A percentile compares a stretch with the other conserved stretches of the same genome.
These are phyloP conservation scores for Stegostoma tigrinum DNA, from an alignment of 2,113 vertebrate species.

Conservation along the genomic window DNA sequence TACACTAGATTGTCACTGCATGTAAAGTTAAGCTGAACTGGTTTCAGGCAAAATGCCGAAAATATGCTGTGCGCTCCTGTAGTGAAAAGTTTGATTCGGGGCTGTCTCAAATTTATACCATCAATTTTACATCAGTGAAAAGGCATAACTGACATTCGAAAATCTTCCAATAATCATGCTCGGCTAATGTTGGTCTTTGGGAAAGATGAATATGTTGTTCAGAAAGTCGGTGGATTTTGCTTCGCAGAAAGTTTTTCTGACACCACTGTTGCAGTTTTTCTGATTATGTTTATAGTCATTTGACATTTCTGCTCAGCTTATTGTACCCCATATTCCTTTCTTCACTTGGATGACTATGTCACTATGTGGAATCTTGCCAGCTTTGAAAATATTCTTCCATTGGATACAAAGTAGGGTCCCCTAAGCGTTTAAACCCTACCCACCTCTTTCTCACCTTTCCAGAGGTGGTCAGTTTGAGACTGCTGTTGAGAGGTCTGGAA, in stretches of 20 bases:
- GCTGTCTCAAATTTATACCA: not conserved
- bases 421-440: too few species aligned
- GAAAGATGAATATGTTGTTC: not conserved
- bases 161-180: not conserved
- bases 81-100: not conserved
- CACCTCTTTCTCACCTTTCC: too few species aligned
- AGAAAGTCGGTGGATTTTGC: not conserved
- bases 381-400: too few species aligned
- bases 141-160: not conserved
- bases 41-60: not conserved
- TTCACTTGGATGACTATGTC: not conserved
- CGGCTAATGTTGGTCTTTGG: not conserved
- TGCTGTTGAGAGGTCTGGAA: too few species aligned
- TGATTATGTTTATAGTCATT: not conserved
- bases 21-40: not conserved
- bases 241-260: not conserved
- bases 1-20: not conserved
- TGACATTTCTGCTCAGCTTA: not conserved
- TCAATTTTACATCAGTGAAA: not conserved
- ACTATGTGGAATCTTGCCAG: not conserved
- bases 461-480: too few species aligned
- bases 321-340: not conserved
- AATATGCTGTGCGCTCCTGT: not conserved
- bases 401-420: too few species aligned
- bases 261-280: not conserved